These are phyloP conservation scores for Entelurus aequoreus DNA, from an alignment of 2,113 vertebrate genomes.

Conservation along the genomic window DNA sequence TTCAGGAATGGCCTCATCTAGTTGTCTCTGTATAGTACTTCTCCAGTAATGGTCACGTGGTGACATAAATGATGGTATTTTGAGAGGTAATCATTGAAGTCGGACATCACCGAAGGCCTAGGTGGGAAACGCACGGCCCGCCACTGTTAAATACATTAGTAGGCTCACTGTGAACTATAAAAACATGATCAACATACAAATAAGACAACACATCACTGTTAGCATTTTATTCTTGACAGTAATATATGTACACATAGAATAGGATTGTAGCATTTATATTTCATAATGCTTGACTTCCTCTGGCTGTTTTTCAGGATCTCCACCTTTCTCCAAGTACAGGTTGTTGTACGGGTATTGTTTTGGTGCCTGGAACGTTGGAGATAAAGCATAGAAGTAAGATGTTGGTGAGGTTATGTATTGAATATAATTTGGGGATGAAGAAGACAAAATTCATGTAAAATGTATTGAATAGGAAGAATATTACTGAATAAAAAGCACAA, in stretches of 20 bases:
- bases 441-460: neutral
- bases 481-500: neutral
- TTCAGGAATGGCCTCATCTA: no score
- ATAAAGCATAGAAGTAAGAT: neutral
- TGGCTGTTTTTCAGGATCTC: constrained; percentile 76
- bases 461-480: neutral
- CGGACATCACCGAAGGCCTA: no score
- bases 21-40: no score
- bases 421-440: neutral
- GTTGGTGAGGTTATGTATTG: neutral
- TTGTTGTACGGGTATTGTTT: constrained; percentile 93
- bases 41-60: no score
- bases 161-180: neutral
- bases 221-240: constrained; percentile 67
- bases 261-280: constrained; percentile 70
- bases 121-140: no score
- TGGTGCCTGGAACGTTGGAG: constrained; percentile 72
- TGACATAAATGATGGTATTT: no score
- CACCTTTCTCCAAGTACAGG: constrained; percentile 84
- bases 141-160: no score
- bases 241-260: constrained; percentile 57
- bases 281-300: constrained; percentile 81
- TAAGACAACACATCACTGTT: constrained; percentile 15
- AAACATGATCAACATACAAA: neutral
- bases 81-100: no score